A percentile compares a stretch with the other conserved stretches of the same genome.
Conservation (phyloP, 2,888 invertebrate genomes). For the Peribatodes rhomboidaria region DNA sequence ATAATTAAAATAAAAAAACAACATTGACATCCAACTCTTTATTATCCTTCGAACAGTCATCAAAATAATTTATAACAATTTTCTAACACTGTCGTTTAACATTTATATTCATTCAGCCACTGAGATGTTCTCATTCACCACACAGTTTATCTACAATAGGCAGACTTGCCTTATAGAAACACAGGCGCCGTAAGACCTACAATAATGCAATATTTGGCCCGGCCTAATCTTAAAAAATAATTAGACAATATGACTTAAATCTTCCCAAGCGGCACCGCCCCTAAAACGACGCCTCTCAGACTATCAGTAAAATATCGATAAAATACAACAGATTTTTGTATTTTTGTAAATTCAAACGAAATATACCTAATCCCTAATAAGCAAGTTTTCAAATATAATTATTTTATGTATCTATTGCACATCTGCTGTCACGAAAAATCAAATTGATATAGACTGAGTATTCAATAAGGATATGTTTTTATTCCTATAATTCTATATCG, state of each 20-base stretch:
- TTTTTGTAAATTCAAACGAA: constrained; percentile 83
- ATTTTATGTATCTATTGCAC: constrained; percentile 85
- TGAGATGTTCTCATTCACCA: constrained; percentile 79
- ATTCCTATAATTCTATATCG: constrained; percentile 78
- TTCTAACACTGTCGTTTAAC: constrained; percentile 87
- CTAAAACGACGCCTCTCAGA: constrained; percentile 56
- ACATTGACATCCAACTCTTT: constrained; percentile 87
- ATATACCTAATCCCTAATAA: constrained; percentile 84
- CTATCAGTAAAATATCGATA: constrained; percentile 82
- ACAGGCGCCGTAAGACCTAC: constrained; percentile 79
- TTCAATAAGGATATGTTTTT: constrained; percentile 84
- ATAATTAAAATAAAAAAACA: constrained; percentile 66
- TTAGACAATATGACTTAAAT: constrained; percentile 84
- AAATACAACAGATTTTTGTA: constrained; percentile 84
- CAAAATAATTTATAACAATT: constrained; percentile 88
- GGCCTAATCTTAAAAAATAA: constrained; percentile 84
- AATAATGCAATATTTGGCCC: constrained; percentile 86
- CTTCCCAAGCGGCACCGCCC: constrained; percentile 65
- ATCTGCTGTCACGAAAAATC: constrained; percentile 79
- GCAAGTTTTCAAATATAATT: constrained; percentile 67
- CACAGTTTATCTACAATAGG: constrained; percentile 76
- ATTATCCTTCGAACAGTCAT: constrained; percentile 88
- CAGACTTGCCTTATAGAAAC: constrained; percentile 73
- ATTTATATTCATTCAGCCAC: constrained; percentile 84
- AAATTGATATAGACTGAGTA: constrained; percentile 82